Conservation (phyloP, 2,113 vertebrate species). For the Nerophis lumbriciformis region DNA sequence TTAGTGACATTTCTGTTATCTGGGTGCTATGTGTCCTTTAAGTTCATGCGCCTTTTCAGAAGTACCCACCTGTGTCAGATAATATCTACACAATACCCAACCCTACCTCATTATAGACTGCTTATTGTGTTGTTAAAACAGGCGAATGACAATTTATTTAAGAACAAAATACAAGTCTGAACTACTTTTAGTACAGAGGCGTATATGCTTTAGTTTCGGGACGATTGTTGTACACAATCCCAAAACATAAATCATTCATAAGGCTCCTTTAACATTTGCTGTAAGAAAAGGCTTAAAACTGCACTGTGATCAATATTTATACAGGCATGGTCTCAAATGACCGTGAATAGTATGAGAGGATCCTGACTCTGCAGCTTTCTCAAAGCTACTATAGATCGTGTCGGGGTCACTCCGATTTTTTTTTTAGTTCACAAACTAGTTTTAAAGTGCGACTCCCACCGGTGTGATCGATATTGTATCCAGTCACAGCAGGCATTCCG, state of each 20-base stretch:
- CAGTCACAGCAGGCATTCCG: neutral
- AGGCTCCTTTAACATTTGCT: neutral
- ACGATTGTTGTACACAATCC: neutral
- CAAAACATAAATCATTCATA: neutral
- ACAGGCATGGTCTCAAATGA: neutral
- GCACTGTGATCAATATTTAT: neutral
- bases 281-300: neutral
- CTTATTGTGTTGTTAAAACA: too few species aligned
- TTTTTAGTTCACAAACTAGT: neutral
- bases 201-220: too few species aligned
- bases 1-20: too few species aligned
- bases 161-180: too few species aligned
- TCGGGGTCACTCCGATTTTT: neutral
- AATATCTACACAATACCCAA: too few species aligned
- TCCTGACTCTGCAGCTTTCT: neutral
- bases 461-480: neutral
- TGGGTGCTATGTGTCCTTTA: too few species aligned
- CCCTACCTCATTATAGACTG: too few species aligned
- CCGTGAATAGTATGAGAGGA: neutral
- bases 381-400: neutral
- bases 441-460: neutral
- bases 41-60: too few species aligned
- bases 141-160: too few species aligned
- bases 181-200: too few species aligned
- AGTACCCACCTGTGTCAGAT: too few species aligned